Evolutionary conservation across 2,888 invertebrate species (phyloP), one percentile per base, ranked within the genome.

Genomic region (Muschampia plurimacula): DNA sequence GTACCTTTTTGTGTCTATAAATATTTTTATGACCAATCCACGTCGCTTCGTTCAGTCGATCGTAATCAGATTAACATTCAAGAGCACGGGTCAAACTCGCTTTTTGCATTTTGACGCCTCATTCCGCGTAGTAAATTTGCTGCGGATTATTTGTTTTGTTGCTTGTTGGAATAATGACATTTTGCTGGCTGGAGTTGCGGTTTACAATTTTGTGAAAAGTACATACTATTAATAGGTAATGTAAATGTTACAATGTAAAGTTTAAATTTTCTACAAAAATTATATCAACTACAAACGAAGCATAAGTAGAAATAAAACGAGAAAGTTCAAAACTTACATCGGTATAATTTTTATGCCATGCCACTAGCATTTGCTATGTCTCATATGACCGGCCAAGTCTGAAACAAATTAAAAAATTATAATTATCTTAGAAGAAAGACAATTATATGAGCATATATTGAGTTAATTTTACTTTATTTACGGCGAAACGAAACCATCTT

Each of bases 21-120:
- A 87, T 85, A 87, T 86, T 86, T 87, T 86, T 86, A 85, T 84
- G 82, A 85, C 84, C 84, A 86, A 86, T 88, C 86, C 78, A 77
- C 75, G 76, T 75, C 78, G 78, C 76, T 49, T 60, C 75, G 81
- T 84, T 84, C 82, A 80, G 83, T 82, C 82, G 84, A 82, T 83
- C 81, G 84, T 84, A 84, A 86, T 86, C 86, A 83, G 83, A 83
- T 81, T 85, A 84, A 84, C 84, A 82, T 77, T 77, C 77, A 79
- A 75, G 77, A 69, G 67, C 67, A 72, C 72, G 72, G 72, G 72
- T 72, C 72, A 72, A 67, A 49, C 66, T 64, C 70, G 67, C 67
- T 72, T 72, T 72, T 72, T 72, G 71, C 71, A 72, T 67, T 72
- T 66, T 67, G 67, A 72, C 71, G 71, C 66, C 52, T 67, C 71